A percentile compares a stretch with the other conserved stretches of the same genome.
phyloP scores from a whole-genome alignment of 2,888 invertebrate species.

The Fragum whitleyi region DNA sequence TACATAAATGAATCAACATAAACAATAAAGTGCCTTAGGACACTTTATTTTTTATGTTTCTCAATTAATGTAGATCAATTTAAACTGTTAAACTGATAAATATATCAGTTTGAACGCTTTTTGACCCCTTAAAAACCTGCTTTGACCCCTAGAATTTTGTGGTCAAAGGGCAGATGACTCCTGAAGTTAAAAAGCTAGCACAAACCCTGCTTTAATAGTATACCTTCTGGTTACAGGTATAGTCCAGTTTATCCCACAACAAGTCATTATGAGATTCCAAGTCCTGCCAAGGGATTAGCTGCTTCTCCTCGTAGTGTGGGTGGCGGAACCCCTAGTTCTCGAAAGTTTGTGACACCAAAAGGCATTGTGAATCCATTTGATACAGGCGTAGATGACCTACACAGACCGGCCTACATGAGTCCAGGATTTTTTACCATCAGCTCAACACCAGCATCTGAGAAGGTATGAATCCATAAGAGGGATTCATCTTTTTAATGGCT shows the following conservation, averaged over 20 bases:
- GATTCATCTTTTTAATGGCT: neutral
- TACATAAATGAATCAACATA: too few relatives aligned
- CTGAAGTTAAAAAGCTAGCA: too few relatives aligned
- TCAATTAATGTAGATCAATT: too few relatives aligned
- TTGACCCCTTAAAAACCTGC: too few relatives aligned
- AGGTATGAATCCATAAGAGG: neutral
- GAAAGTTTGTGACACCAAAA: slow-evolving; percentile 65
- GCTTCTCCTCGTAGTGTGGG: slow-evolving; percentile 58
- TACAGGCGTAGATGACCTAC: slow-evolving; percentile 70
- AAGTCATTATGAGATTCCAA: slow-evolving; percentile 34
- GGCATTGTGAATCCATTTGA: slow-evolving; percentile 81
- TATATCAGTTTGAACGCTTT: too few relatives aligned
- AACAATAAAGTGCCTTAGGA: too few relatives aligned
- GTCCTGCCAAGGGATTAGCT: slow-evolving; percentile 38
- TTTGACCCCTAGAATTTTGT: too few relatives aligned
- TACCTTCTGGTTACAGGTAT: slow-evolving; percentile 32
- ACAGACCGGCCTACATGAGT: slow-evolving; percentile 79
- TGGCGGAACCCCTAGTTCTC: slow-evolving; percentile 43
- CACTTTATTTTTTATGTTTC: too few relatives aligned
- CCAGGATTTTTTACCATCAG: slow-evolving; percentile 79
- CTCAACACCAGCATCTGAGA: slow-evolving; percentile 74
- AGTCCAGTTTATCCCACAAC: slow-evolving; percentile 67
- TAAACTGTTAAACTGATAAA: too few relatives aligned
- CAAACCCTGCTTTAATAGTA: too few relatives aligned
- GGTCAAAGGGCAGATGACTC: too few relatives aligned